Base-by-base conservation (phyloP, 1,140 invertebrate species). In the Diachasma alloeum region DNA sequence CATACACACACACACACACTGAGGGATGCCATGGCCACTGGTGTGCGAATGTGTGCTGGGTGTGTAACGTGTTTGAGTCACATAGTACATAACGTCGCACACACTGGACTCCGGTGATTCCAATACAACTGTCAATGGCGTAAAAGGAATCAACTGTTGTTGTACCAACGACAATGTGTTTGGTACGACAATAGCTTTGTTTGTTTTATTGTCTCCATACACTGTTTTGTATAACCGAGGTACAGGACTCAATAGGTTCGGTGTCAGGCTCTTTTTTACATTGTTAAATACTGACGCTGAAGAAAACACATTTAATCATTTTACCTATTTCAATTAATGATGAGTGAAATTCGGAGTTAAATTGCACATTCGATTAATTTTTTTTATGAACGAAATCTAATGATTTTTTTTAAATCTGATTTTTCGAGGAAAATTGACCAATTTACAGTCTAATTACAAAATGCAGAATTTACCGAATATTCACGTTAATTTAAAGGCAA, bases 71-170 rank as follows among this genome's bases (percentile, higher is more conserved):
- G 36, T 37, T 37, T 39, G n/a, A 8, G 31, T 39, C 8, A 53
- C 17, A 37, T 37, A 17, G 66, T 68, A 68, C 36, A 36, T 19
- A 68, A 37, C 11, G 36, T n/a, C 31, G 31, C 36, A 19, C 59
- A 63, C 59, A 63, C 59, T 63, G 59, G 39, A 63, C 24, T 68
- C 66, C 66, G 66, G 66, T 68, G 66, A 68, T 68, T 36, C 66
- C 66, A 68, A 68, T 68, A 68, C 66, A 68, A 68, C 66, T 68
- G 66, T 68, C 66, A 68, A 68, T 68, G 66, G 66, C 36, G 66
- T 42, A 68, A 68, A 68, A 68, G 66, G 66, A 68, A 68, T 39
- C 66, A 39, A 68, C 66, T 68, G 66, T 68, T 68, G 66, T 63
- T 63, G 48, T 53, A 68, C 31, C 36, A 37, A 68, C 66, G n/a